These are phyloP conservation scores for Eriosoma lanigerum DNA, from an alignment of 1,140 invertebrate genomes.

Conservation along the genomic window DNA sequence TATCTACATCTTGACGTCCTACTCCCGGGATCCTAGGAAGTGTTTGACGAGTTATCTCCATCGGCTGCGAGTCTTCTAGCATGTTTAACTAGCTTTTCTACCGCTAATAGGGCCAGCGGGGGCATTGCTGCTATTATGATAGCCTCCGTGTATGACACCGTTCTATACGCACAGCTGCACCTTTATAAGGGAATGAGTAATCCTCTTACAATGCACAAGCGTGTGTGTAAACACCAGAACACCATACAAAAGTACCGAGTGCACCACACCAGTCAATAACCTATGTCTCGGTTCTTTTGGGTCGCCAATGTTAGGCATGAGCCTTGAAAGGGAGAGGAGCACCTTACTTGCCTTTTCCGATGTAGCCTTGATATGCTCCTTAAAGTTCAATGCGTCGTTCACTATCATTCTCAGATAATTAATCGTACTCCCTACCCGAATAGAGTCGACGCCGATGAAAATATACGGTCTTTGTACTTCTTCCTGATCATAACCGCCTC, in stretches of 20 bases:
- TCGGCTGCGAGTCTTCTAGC: no score
- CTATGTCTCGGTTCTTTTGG: background rate
- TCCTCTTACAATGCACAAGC: no score
- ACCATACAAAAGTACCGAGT: no score
- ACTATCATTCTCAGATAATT: background rate
- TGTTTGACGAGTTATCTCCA: no score
- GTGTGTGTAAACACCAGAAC: no score
- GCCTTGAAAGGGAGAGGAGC: background rate
- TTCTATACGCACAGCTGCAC: background rate
- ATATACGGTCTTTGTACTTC: background rate
- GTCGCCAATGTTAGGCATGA: background rate
- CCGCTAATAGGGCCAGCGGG: background rate
- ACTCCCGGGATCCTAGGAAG: background rate
- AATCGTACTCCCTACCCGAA: accelerated
- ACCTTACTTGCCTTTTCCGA: background rate
- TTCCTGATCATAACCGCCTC: background rate
- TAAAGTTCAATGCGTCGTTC: background rate
- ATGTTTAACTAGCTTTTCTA: background rate
- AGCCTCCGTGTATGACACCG: background rate
- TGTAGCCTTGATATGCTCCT: background rate
- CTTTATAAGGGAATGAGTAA: background rate
- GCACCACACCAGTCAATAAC: background rate
- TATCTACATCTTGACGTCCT: background rate
- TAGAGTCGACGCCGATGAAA: accelerated
- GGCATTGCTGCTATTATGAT: background rate